A percentile compares a stretch with the other conserved stretches of the same genome.
Evolutionary conservation across 1,140 invertebrate species (phyloP).

Genomic region (Pteromalus puparum): DNA sequence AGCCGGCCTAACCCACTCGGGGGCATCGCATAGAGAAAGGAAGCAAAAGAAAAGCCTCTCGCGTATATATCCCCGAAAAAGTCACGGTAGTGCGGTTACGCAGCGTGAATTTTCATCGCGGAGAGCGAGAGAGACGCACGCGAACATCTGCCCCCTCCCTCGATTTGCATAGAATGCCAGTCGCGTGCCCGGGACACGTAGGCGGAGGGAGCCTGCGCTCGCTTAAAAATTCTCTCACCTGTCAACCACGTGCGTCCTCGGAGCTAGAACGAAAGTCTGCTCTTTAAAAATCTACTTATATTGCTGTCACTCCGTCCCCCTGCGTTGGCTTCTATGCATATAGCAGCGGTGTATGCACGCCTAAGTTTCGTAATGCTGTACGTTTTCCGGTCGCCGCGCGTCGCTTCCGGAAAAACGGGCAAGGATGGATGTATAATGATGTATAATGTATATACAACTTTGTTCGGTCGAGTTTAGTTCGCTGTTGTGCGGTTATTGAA

Average conservation of each 20-base stretch:
- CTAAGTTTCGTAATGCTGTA: neutral
- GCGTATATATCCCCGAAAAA: neutral
- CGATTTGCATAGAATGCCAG: slow-evolving; percentile 71
- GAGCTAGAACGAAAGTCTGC: neutral
- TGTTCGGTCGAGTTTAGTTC: too few relatives aligned
- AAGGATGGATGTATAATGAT: too few relatives aligned
- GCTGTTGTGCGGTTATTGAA: too few relatives aligned
- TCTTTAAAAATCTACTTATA: slow-evolving; percentile 14
- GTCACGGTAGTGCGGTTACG: neutral
- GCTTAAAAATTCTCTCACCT: slow-evolving; percentile 70
- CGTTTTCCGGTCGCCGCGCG: neutral
- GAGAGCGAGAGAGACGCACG: neutral
- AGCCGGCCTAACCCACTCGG: neutral
- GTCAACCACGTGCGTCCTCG: slow-evolving; percentile 61
- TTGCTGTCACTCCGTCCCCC: slow-evolving; percentile 11
- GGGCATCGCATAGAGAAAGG: neutral
- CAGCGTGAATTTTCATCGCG: slow-evolving; percentile 37
- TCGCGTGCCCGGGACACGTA: slow-evolving; percentile 63
- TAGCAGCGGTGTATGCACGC: neutral
- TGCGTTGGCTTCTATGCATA: neutral
- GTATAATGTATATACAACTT: too few relatives aligned
- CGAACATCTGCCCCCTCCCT: slow-evolving; percentile 38
- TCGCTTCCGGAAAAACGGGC: too few relatives aligned
- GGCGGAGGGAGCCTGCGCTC: slow-evolving; percentile 52
- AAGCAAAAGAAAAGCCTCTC: neutral